Evolutionary conservation across 2,888 invertebrate genomes (phyloP).

Genomic region (Pteria penguin): DNA sequence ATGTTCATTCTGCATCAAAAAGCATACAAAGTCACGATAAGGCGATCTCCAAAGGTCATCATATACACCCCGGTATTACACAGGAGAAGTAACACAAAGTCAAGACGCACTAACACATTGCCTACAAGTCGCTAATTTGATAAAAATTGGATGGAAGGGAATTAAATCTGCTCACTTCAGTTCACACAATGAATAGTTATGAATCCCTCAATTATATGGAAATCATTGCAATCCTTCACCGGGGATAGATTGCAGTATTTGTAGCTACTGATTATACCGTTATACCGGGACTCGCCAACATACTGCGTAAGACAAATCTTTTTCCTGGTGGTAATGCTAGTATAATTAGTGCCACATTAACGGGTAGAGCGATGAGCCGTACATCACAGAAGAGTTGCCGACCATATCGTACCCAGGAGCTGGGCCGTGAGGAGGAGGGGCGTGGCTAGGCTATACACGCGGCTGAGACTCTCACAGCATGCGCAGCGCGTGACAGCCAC

Average conservation of each 20-base stretch:
- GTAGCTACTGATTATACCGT: slow-evolving; percentile 6
- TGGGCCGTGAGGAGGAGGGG: slow-evolving; percentile 17
- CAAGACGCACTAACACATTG: too few species aligned
- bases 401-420: slow-evolving; percentile 29
- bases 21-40: too few species aligned
- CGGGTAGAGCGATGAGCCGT: slow-evolving; percentile 25
- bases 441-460: slow-evolving; percentile 35
- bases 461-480: slow-evolving; percentile 34
- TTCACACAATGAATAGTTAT: background rate
- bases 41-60: too few species aligned
- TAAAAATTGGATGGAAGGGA: background rate
- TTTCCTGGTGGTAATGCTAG: slow-evolving; percentile 35
- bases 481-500: slow-evolving; percentile 20
- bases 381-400: slow-evolving; percentile 28
- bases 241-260: slow-evolving; percentile 10
- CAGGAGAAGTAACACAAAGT: too few species aligned
- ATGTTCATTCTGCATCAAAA: too few species aligned
- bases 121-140: background rate
- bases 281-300: background rate
- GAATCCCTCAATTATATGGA: slow-evolving; percentile 6
- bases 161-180: background rate
- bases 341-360: slow-evolving; percentile 49
- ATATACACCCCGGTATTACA: too few species aligned
- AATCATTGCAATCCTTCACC: slow-evolving; percentile 8
- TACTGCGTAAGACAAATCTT: slow-evolving; percentile 30